phyloP scores from a whole-genome alignment of 2,113 vertebrate genomes.

The Riparia riparia region DNA sequence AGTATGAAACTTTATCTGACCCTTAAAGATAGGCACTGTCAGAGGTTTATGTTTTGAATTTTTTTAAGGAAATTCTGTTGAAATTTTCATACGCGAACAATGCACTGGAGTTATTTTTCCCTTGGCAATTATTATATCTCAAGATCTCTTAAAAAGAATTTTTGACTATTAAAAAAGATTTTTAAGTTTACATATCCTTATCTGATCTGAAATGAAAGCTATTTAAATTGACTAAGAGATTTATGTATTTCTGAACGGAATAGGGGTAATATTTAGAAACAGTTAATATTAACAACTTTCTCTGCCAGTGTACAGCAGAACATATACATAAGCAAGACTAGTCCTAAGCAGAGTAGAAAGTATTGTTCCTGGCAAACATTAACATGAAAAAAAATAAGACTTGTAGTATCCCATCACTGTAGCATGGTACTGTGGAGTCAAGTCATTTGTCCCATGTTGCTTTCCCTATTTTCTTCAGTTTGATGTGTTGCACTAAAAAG shows the following conservation, averaged over 20 bases:
- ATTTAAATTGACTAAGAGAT: not conserved
- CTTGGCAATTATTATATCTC: not conserved
- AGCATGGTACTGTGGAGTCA: conserved; percentile 1
- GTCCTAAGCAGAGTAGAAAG: not conserved
- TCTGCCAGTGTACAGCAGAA: not conserved
- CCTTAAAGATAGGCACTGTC: not conserved
- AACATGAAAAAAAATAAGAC: not conserved
- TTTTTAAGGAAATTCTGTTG: not conserved
- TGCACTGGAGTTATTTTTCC: not conserved
- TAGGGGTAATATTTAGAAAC: not conserved
- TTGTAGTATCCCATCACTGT: not conserved
- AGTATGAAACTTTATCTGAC: not conserved
- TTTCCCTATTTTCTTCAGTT: conserved; percentile 33
- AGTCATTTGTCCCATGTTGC: conserved; percentile 40
- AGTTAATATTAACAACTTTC: not conserved
- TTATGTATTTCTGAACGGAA: not conserved
- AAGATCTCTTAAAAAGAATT: not conserved
- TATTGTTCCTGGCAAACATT: not conserved
- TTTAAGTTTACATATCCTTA: not conserved
- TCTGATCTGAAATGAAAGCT: not conserved
- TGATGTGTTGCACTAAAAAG: conserved; percentile 20
- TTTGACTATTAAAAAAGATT: not conserved
- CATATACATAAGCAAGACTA: not conserved
- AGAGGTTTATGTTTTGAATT: not conserved
- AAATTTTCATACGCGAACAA: not conserved